Evolutionary conservation across 2,888 invertebrate species (phyloP).

Genomic region (Mesorhabditis belari): DNA sequence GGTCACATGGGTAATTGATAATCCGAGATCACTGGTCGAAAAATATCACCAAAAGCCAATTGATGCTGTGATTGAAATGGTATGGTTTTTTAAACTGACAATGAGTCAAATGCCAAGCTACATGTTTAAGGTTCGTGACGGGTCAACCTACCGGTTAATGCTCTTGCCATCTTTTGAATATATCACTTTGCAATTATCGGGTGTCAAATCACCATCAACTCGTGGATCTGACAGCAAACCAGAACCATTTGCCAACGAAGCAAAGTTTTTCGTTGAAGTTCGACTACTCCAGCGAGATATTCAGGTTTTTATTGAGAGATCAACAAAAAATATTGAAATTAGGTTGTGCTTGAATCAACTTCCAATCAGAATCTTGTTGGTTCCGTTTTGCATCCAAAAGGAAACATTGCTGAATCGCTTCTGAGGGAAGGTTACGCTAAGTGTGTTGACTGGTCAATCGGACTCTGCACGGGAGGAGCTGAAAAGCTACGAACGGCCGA

Average conservation of each 20-base stretch:
- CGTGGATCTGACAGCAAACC: conserved; percentile 54
- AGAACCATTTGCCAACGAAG: conserved; percentile 75
- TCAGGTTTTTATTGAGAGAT: conserved; percentile 61
- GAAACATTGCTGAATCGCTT: conserved; percentile 86
- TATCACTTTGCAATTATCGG: conserved; percentile 88
- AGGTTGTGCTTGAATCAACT: conserved; percentile 78
- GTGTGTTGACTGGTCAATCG: conserved; percentile 88
- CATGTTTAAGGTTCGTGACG: conserved; percentile 66
- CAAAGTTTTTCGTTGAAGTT: conserved; percentile 84
- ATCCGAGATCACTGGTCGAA: conserved; percentile 75
- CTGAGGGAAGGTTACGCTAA: conserved; percentile 81
- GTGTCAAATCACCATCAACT: conserved; percentile 61
- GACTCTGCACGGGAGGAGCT: conserved; percentile 72
- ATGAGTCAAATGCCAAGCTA: background rate
- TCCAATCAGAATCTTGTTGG: conserved; percentile 90
- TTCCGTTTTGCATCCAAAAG: conserved; percentile 75
- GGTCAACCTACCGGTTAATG: conserved; percentile 85
- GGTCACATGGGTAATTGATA: conserved; percentile 76
- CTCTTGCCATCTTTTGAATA: conserved; percentile 82
- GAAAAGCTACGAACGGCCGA: conserved; percentile 78
- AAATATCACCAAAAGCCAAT: conserved; percentile 77
- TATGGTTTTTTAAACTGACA: conserved; percentile 54
- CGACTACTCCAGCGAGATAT: conserved; percentile 83
- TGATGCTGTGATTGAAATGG: conserved; percentile 85
- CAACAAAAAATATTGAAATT: conserved; percentile 45